Evolutionary conservation across 2,888 invertebrate species (phyloP).

Genomic region (Oscheius onirici): DNA sequence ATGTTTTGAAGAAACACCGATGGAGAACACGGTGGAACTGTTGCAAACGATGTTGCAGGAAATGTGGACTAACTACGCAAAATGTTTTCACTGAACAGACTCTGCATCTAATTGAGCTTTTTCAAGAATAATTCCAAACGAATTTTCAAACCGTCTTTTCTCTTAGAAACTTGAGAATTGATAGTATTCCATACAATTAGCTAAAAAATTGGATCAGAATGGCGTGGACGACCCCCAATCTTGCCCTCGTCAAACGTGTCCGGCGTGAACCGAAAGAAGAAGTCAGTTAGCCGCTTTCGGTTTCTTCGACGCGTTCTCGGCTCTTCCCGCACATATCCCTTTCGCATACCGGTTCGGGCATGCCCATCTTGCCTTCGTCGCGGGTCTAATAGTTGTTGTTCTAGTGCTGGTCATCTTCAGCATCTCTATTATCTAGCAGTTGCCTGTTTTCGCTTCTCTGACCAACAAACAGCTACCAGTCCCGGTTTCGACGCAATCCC

Average conservation of each 20-base stretch:
- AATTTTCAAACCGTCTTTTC: too few species aligned
- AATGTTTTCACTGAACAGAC: too few species aligned
- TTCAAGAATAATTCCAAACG: too few species aligned
- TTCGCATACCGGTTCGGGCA: conserved; percentile 26
- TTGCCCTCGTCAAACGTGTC: neutral
- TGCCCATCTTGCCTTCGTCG: conserved; percentile 2
- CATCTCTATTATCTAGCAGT: conserved; percentile 26
- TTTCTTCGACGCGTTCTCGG: conserved; percentile 16
- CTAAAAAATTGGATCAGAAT: too few species aligned
- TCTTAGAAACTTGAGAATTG: too few species aligned
- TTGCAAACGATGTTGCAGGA: too few species aligned
- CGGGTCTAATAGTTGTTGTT: conserved; percentile 22
- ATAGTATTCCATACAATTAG: too few species aligned
- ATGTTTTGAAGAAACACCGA: too few species aligned
- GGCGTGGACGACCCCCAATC: too few species aligned
- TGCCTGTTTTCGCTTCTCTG: conserved; percentile 31
- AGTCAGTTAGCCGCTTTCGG: conserved; percentile 30
- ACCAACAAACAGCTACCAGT: conserved; percentile 34
- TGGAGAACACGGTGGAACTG: too few species aligned
- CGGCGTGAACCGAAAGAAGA: conserved; percentile 30
- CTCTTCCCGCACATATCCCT: conserved; percentile 24
- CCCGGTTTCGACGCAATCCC: conserved; percentile 33
- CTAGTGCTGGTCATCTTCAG: conserved; percentile 7
- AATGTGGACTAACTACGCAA: too few species aligned
- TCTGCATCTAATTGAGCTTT: too few species aligned